Conservation (phyloP, 2,888 invertebrate genomes). For the Agonopterix alstromeriana region DNA sequence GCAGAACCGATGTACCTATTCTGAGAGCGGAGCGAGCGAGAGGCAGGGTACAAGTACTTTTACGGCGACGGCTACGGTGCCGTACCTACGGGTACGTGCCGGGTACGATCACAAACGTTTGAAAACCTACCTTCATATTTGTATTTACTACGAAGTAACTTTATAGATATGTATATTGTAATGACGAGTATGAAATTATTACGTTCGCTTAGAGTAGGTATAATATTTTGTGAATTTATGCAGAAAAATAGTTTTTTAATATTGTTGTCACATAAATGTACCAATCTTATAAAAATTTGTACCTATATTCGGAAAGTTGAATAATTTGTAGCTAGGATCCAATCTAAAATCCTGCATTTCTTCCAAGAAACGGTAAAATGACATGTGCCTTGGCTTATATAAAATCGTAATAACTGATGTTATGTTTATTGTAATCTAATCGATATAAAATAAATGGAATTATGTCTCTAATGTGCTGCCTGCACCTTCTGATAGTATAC, state of each 20-base stretch:
- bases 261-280: constrained; percentile 76
- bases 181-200: constrained; percentile 56
- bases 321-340: constrained; percentile 75
- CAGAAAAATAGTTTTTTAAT: constrained; percentile 76
- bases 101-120: constrained; percentile 25
- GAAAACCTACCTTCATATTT: constrained; percentile 33
- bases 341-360: constrained; percentile 70
- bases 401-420: constrained; percentile 56
- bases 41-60: constrained; percentile 3
- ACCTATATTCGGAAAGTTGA: constrained; percentile 76
- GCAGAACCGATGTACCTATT: not conserved
- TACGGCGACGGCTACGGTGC: not conserved
- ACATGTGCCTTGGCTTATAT: constrained; percentile 73
- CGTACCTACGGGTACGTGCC: constrained; percentile 5
- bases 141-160: constrained; percentile 65
- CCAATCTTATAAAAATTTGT: constrained; percentile 74
- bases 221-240: constrained; percentile 74
- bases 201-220: constrained; percentile 74
- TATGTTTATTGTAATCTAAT: constrained; percentile 52
- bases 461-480: constrained; percentile 50
- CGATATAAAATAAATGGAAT: constrained; percentile 27
- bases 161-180: constrained; percentile 69
- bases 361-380: constrained; percentile 62
- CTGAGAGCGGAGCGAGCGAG: not conserved
- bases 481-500: constrained; percentile 13